Base-by-base conservation (phyloP, 2,797 vertebrate genomes). In the Urocyon cinereoargenteus region DNA sequence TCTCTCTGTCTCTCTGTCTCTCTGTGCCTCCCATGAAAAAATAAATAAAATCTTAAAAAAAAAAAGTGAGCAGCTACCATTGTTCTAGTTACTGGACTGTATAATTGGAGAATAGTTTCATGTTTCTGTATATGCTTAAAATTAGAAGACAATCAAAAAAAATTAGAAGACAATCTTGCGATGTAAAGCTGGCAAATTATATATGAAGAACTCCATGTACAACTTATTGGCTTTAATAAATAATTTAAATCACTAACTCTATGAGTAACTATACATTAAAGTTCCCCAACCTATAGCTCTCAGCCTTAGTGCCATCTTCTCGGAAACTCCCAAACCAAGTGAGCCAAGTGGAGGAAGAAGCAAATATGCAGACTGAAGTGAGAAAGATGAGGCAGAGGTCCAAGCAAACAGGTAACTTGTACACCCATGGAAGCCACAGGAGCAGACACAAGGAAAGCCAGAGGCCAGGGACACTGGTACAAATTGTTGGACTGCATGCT, bases 221-320 rank as follows among this genome's bases (percentile, higher is more conserved):
- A 86, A 84, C 28, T 82, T 34, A 89, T 45, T 75, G 28, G 75
- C 85, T 91, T 78, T 77, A 78, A 57, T 92, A 93, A 95, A 94
- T 82, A 94, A 78, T 89, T 96, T 93, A 94, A 90, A n/a, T 85
- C 94, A 94, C 6, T 72, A 94, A 94, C 4, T 90, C 70, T 66
- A 28, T 49, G 34, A 72, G 45, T 68, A 84, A 90, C 22, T 95
- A 77, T 34, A 90, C 55, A 77, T 49, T 82, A 89, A 90, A 87
- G 93, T 82, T 84, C 21, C 49, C 53, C 89, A 97, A 86, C 34
- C 22, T 55, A 18, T 24, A 90, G 26, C 15, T 31, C 15, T 77
- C 15, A 1, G 45, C 73, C 26, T 77, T 51, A 51, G 73, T 4
- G 2, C 26, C 73, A 31, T 77, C 73, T 75, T 49, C 26, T 49